These are phyloP conservation scores for Nemoura dubitans DNA, from an alignment of 2,888 invertebrate species.

Conservation along the genomic window DNA sequence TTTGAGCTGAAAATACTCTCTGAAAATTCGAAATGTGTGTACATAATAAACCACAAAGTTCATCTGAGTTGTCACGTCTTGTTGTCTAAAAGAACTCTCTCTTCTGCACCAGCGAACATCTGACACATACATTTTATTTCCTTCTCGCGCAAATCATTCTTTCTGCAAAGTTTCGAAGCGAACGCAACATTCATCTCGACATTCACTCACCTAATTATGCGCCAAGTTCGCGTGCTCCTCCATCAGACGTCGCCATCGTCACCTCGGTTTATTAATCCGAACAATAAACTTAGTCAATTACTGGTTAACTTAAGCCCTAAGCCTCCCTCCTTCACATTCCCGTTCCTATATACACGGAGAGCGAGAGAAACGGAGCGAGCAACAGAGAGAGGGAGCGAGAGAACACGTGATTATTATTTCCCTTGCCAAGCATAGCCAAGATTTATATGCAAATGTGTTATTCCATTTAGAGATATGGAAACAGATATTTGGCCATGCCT, in stretches of 20 bases:
- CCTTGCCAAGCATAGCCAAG: background rate
- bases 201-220: background rate
- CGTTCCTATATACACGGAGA: background rate
- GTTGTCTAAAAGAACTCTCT: background rate
- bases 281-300: conserved; percentile 7
- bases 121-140: background rate
- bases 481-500: background rate
- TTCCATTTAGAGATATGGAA: conserved; percentile 12
- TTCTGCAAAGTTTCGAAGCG: background rate
- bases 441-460: conserved; percentile 12
- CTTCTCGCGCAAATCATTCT: background rate
- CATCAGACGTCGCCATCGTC: background rate
- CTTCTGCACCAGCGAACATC: background rate
- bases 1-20: too few species aligned
- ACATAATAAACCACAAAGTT: background rate
- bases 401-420: conserved; percentile 3
- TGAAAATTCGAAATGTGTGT: background rate
- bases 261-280: background rate
- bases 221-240: background rate
- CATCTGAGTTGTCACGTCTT: background rate
- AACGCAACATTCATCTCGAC: background rate
- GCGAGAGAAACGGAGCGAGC: background rate
- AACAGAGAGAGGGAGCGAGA: background rate
- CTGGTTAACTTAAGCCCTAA: background rate
- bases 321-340: background rate